phyloP scores from a whole-genome alignment of 1,140 invertebrate species.

The Archivesica marissinica region DNA sequence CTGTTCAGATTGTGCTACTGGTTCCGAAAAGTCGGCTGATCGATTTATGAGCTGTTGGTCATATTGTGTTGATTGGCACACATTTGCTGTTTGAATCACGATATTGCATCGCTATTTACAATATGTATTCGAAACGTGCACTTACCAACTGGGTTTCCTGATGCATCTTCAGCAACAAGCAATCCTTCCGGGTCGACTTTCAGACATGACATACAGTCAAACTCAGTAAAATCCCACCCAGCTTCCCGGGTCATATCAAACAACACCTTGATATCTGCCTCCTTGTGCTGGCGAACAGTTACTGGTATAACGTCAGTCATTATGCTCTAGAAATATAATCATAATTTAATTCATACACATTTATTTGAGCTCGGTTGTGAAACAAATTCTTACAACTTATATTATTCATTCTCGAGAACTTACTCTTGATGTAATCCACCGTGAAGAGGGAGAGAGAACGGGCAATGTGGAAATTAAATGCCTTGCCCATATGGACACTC shows the following conservation, averaged over 20 bases:
- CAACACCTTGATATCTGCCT: not conserved
- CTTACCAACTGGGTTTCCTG: not conserved
- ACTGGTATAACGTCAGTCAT: no score
- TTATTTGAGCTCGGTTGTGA: no score
- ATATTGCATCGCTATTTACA: not conserved
- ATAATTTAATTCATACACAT: no score
- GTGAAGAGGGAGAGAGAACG: no score
- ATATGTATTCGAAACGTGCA: not conserved
- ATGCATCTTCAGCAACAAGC: not conserved
- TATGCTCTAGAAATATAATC: no score
- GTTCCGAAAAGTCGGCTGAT: not conserved
- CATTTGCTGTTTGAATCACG: not conserved
- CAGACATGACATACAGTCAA: not conserved
- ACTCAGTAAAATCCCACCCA: not conserved
- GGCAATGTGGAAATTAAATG: no score
- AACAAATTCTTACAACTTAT: no score
- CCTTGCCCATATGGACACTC: no score
- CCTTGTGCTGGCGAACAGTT: not conserved
- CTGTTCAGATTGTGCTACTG: not conserved
- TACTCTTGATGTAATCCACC: no score
- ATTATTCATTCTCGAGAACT: no score
- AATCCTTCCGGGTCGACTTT: not conserved
- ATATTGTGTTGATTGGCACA: not conserved
- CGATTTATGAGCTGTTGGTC: not conserved
- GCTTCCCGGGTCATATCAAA: not conserved